A percentile compares a stretch with the other conserved stretches of the same genome.
These are phyloP conservation scores for Eulemur coronatus DNA, from an alignment of 2,797 vertebrate species.

Conservation along the genomic window DNA sequence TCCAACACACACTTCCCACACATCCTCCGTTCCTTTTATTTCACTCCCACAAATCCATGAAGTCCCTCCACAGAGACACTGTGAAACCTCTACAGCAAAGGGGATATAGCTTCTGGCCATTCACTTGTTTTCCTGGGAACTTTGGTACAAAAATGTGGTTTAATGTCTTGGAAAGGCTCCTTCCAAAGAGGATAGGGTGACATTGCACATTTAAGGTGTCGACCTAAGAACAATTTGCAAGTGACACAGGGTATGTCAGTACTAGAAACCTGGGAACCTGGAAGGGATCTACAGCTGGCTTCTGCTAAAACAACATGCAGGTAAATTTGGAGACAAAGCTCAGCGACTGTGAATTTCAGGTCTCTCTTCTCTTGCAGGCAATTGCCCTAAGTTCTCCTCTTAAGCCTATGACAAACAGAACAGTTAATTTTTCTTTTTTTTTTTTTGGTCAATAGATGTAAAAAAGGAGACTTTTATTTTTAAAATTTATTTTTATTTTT, in stretches of 20 bases:
- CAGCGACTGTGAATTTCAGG: rapidly evolving
- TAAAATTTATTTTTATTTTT: too few species aligned
- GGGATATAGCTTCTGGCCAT: background rate
- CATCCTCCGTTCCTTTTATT: background rate
- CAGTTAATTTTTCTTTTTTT: background rate
- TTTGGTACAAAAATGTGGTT: background rate
- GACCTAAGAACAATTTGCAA: background rate
- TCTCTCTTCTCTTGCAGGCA: background rate
- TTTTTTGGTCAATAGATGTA: background rate
- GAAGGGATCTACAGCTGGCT: too few species aligned
- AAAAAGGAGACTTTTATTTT: background rate
- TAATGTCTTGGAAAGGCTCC: background rate
- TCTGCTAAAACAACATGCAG: background rate
- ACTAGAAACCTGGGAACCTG: background rate
- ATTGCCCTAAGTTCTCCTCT: background rate
- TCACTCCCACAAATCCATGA: background rate
- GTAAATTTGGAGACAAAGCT: background rate
- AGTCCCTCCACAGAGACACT: background rate
- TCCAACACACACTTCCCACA: slow-evolving; percentile 57
- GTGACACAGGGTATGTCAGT: rapidly evolving
- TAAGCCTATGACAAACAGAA: background rate
- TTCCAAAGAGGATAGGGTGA: background rate
- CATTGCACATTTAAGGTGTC: rapidly evolving
- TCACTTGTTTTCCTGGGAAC: background rate
- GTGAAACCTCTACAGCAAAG: background rate